Conservation (phyloP, 37 sponge, comb jelly and placozoan species). For the Geodia barretti region DNA sequence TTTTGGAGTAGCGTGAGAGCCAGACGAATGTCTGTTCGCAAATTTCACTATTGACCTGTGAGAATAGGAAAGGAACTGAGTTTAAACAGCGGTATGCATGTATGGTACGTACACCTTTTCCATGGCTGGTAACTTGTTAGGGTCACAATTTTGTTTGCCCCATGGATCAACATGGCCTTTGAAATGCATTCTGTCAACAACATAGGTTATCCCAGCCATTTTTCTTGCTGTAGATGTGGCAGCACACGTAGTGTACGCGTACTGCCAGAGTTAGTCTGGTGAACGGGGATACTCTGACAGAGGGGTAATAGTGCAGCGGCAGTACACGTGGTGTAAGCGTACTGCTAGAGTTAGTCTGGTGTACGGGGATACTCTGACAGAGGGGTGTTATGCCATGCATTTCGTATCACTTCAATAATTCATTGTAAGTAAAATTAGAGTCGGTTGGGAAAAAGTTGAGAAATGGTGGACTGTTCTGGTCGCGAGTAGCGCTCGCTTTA, state of each 20-base stretch:
- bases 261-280: neutral
- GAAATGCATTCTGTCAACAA: conserved; percentile 56
- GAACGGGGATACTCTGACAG: neutral
- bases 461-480: too few relatives aligned
- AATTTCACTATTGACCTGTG: conserved; percentile 48
- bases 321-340: neutral
- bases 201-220: conserved; percentile 5
- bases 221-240: conserved; percentile 3
- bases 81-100: too few relatives aligned
- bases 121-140: conserved; percentile 13
- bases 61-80: neutral
- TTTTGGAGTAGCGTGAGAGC: conserved; percentile 36
- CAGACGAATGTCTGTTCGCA: conserved; percentile 55
- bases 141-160: conserved; percentile 44
- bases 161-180: conserved; percentile 43
- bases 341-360: too few relatives aligned
- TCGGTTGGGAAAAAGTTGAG: too few relatives aligned
- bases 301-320: neutral
- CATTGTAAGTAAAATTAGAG: too few relatives aligned
- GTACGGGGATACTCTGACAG: neutral
- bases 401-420: too few relatives aligned
- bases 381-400: too few relatives aligned
- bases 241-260: neutral
- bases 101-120: neutral
- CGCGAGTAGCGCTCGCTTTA: too few relatives aligned